These are phyloP conservation scores for Neodiprion fabricii DNA, from an alignment of 1,140 invertebrate genomes.

Conservation along the genomic window DNA sequence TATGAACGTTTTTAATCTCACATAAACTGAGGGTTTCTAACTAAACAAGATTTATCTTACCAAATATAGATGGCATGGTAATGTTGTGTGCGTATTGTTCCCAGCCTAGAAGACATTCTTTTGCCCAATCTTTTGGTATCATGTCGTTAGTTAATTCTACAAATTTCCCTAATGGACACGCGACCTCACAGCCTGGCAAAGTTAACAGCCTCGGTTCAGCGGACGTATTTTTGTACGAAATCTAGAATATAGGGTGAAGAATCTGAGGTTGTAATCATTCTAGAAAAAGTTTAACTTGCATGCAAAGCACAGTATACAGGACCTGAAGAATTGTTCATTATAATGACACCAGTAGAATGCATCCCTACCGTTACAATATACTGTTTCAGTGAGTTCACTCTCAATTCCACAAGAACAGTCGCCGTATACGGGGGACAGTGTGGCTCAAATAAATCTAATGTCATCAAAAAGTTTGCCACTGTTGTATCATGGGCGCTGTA, in stretches of 20 bases:
- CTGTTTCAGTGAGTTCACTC: constrained; percentile 47
- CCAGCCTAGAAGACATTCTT: constrained; percentile 59
- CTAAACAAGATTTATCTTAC: constrained; percentile 36
- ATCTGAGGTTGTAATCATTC: neutral
- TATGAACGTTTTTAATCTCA: neutral
- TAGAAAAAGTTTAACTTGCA: neutral
- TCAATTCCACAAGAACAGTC: constrained; percentile 72
- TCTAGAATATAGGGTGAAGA: constrained; percentile 48
- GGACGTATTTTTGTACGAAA: constrained; percentile 71
- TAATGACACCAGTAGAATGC: constrained; percentile 10
- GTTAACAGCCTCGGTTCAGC: constrained; percentile 61
- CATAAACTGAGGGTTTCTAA: constrained; percentile 11
- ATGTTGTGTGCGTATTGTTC: constrained; percentile 41
- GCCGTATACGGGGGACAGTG: constrained; percentile 72
- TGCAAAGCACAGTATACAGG: neutral
- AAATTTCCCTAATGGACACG: constrained; percentile 68
- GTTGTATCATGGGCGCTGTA: constrained; percentile 83
- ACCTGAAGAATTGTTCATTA: constrained; percentile 9
- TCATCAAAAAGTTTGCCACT: constrained; percentile 71
- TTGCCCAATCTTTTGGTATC: constrained; percentile 65
- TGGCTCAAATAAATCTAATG: constrained; percentile 71
- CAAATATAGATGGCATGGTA: constrained; percentile 45
- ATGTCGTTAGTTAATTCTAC: constrained; percentile 59
- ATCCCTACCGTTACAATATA: constrained; percentile 56
- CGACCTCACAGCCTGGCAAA: constrained; percentile 65